phyloP scores from a whole-genome alignment of 2,797 vertebrate genomes.

The Rhinogobio ventralis region DNA sequence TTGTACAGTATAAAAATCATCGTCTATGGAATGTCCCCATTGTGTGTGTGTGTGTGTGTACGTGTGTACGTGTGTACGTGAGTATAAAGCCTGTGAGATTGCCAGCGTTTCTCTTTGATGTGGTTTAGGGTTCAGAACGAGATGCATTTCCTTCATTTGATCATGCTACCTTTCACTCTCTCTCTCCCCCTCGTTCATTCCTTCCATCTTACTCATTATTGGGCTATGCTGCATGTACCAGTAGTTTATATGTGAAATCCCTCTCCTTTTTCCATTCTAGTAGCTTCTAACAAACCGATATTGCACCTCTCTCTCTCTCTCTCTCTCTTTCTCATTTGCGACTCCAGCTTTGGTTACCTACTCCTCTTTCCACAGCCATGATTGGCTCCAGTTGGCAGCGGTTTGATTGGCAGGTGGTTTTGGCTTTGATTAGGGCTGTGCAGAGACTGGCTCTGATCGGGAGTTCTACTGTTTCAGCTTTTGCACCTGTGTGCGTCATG shows the following conservation, averaged over 20 bases:
- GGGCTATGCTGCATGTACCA: constrained; percentile 19
- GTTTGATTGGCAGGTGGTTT: constrained; percentile 59
- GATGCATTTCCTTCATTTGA: constrained; percentile 55
- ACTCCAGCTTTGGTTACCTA: constrained; percentile 47
- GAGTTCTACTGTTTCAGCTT: constrained; percentile 54
- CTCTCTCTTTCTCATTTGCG: neutral
- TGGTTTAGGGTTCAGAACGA: constrained; percentile 56
- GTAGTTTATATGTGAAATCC: constrained; percentile 43
- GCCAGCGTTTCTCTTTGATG: constrained; percentile 55
- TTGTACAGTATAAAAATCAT: too few relatives aligned
- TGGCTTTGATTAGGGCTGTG: constrained; percentile 43
- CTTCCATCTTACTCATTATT: constrained; percentile 52
- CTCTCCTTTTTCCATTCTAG: constrained; percentile 31
- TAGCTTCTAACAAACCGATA: constrained; percentile 33
- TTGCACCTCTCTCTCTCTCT: neutral
- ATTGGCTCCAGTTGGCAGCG: constrained; percentile 52
- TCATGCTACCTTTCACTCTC: constrained; percentile 37
- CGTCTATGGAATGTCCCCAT: too few relatives aligned
- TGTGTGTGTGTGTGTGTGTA: neutral
- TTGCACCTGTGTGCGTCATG: constrained; percentile 51
- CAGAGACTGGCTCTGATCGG: constrained; percentile 49
- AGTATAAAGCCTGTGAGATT: constrained; percentile 48
- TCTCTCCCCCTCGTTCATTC: constrained; percentile 36
- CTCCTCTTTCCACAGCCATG: constrained; percentile 51
- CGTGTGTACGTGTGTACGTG: constrained; percentile 10